Conservation (phyloP, 2,797 vertebrate species). For the Heteromormyrus szaboi region DNA sequence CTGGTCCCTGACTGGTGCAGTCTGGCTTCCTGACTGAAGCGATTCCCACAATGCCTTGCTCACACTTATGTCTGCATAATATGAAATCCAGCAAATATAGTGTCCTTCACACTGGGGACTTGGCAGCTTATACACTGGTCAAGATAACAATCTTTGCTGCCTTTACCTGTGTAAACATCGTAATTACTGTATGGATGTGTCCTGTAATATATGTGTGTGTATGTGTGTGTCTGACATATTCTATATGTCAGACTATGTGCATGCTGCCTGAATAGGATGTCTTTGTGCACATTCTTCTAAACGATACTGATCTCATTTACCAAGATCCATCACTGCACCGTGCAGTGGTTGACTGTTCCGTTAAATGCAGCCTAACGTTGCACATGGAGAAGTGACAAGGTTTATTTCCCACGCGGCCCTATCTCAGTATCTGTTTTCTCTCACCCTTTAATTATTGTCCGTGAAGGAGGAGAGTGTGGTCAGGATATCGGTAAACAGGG, state of each 20-base stretch:
- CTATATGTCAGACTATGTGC: not conserved
- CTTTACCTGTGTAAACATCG: not conserved
- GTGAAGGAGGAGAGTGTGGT: conserved; percentile 7
- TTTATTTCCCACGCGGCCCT: conserved; percentile 56
- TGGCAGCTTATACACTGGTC: not conserved
- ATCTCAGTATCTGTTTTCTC: conserved; percentile 34
- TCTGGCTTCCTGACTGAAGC: not conserved
- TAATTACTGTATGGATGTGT: not conserved
- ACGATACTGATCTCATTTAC: conserved; percentile 59
- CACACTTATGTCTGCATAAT: not conserved
- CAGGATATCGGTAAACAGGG: conserved; percentile 7
- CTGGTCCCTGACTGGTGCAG: not conserved
- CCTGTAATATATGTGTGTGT: not conserved
- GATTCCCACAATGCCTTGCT: not conserved
- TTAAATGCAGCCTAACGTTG: conserved; percentile 47
- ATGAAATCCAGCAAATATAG: conserved; percentile 8
- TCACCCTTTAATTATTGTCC: conserved; percentile 27
- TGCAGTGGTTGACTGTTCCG: conserved; percentile 32
- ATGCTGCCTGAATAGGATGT: not conserved
- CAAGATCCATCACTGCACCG: not conserved
- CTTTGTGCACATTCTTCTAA: conserved; percentile 38
- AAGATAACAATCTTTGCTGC: not conserved
- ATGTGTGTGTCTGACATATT: not conserved
- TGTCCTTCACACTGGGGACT: not conserved
- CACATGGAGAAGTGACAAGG: conserved; percentile 47